These are phyloP conservation scores for Aphyosemion australe DNA, from an alignment of 2,113 vertebrate species.

Conservation along the genomic window DNA sequence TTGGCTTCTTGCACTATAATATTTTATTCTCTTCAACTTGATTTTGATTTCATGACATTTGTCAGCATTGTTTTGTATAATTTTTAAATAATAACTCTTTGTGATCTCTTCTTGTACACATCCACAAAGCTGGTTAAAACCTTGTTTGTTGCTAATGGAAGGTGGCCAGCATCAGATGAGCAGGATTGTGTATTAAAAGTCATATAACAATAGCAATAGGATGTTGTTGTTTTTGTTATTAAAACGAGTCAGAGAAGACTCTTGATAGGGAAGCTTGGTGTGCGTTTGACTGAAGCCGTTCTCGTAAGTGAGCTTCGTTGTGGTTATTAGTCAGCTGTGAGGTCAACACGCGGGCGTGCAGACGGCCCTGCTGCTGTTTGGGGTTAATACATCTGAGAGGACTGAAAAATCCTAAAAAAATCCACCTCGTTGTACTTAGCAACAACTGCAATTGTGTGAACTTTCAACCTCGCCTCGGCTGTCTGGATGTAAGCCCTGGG, in stretches of 20 bases:
- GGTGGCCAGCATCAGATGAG: not conserved
- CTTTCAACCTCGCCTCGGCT: constrained; percentile 47
- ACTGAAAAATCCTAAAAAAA: constrained; percentile 40
- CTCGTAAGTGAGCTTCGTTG: constrained; percentile 11
- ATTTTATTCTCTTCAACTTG: no score
- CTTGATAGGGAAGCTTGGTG: constrained; percentile 5
- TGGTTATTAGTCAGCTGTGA: constrained; percentile 12
- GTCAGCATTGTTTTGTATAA: no score
- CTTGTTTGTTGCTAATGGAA: constrained; percentile 4
- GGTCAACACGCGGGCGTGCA: constrained; percentile 21
- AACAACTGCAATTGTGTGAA: constrained; percentile 51
- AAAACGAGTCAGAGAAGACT: not conserved
- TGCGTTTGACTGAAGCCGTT: constrained; percentile 4
- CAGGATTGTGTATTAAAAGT: not conserved
- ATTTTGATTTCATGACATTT: no score
- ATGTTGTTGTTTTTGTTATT: not conserved
- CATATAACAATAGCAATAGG: not conserved
- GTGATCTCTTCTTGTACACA: not conserved
- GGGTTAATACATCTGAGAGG: constrained; percentile 46
- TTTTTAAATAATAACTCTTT: not conserved
- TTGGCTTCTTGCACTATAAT: no score
- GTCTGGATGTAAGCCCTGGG: constrained; percentile 55
- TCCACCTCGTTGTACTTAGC: constrained; percentile 48
- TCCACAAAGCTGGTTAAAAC: not conserved
- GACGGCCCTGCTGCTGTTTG: constrained; percentile 19